Percentiles rank a stretch among this genome's conserved stretches.
These are phyloP conservation scores for Aix galericulata DNA, from an alignment of 2,113 vertebrate genomes.

Conservation along the genomic window DNA sequence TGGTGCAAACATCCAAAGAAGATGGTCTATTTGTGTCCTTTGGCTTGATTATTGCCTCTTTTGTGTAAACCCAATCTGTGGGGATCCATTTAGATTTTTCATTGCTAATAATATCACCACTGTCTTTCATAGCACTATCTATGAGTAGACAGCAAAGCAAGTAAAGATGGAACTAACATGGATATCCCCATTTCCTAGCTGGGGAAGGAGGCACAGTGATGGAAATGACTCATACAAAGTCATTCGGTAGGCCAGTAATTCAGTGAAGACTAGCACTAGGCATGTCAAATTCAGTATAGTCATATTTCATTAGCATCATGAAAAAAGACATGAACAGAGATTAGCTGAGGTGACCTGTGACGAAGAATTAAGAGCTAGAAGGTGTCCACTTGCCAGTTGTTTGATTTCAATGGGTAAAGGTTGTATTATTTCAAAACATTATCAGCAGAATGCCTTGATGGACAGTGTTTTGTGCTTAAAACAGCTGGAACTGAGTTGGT, in stretches of 20 bases:
- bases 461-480: background rate
- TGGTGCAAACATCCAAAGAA: background rate
- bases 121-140: background rate
- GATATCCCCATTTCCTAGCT: background rate
- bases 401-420: background rate
- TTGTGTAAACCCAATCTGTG: background rate
- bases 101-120: background rate
- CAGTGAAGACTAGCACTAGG: background rate
- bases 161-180: background rate
- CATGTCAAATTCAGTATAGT: background rate
- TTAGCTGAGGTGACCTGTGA: background rate
- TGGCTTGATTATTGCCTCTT: background rate
- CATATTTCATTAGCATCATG: background rate
- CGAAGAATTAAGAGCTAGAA: background rate
- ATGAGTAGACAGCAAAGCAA: background rate
- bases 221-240: background rate
- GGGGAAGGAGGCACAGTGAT: background rate
- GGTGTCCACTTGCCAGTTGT: background rate
- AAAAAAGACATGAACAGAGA: background rate
- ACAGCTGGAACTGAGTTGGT: background rate
- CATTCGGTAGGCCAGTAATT: background rate
- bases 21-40: background rate
- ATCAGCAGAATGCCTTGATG: background rate
- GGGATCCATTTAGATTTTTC: background rate
- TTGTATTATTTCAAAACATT: background rate